Percentiles rank a stretch among this genome's conserved stretches.
Evolutionary conservation across 2,888 invertebrate genomes (phyloP).

Genomic region (Oligia fasciuncula): DNA sequence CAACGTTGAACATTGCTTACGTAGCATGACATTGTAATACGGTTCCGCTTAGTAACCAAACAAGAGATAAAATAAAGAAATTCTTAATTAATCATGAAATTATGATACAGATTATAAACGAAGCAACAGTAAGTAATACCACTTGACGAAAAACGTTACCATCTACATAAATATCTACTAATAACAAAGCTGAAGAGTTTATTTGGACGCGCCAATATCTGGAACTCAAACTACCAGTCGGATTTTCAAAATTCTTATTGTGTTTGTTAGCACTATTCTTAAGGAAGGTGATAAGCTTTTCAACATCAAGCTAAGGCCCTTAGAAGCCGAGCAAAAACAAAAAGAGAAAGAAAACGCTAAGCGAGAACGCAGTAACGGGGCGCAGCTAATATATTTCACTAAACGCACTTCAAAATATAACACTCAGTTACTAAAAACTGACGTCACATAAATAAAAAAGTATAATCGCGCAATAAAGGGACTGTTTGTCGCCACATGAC

Average conservation of each 20-base stretch:
- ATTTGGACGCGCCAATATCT: not conserved
- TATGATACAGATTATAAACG: not conserved
- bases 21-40: constrained; percentile 24
- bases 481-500: constrained; percentile 84
- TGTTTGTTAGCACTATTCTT: not conserved
- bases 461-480: constrained; percentile 76
- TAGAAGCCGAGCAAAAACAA: not conserved
- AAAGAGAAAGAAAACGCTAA: not conserved
- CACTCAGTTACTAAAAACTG: constrained; percentile 59
- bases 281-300: not conserved
- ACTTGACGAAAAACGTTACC: not conserved
- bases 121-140: not conserved
- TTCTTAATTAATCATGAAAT: constrained; percentile 36
- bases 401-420: constrained; percentile 37
- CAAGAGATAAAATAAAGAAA: constrained; percentile 32
- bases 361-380: not conserved
- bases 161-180: not conserved
- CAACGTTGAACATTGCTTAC: not conserved
- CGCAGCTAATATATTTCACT: not conserved
- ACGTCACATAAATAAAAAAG: constrained; percentile 61
- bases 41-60: not conserved
- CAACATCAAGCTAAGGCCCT: not conserved
- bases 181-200: not conserved
- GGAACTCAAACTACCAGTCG: not conserved
- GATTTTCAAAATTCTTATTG: not conserved